Conservation (phyloP, 2,797 vertebrate genomes). For the Enteromius paludinosus region DNA sequence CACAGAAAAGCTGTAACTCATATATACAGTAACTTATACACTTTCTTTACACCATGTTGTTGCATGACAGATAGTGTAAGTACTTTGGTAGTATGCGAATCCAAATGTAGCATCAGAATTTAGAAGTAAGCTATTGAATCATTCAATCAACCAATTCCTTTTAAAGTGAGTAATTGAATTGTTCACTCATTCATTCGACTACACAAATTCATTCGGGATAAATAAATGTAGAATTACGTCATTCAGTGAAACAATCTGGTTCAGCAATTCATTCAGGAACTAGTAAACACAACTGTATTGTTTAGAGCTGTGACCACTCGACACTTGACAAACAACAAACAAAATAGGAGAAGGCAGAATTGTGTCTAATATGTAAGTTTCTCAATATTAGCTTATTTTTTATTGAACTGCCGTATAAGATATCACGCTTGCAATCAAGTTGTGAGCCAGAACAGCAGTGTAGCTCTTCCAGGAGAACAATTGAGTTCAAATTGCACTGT, state of each 20-base stretch:
- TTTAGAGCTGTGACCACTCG: background rate
- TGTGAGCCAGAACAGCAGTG: background rate
- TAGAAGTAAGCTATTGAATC: background rate
- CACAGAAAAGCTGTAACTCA: background rate
- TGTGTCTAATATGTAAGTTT: background rate
- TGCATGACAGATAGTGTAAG: background rate
- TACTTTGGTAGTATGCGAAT: background rate
- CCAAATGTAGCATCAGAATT: background rate
- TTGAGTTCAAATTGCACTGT: slow-evolving; percentile 21
- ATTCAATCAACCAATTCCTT: background rate
- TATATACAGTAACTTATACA: background rate
- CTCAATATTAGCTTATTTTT: no score
- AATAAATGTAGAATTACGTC: background rate
- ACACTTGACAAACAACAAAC: background rate
- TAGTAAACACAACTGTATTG: background rate
- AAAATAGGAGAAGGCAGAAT: background rate
- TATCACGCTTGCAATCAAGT: background rate
- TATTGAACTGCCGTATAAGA: background rate
- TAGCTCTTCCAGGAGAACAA: background rate
- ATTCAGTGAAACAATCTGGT: background rate
- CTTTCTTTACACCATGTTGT: background rate
- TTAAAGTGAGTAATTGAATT: background rate
- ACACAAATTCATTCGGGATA: background rate
- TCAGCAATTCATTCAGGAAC: background rate
- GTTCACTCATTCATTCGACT: background rate